phyloP scores from a whole-genome alignment of 1,140 invertebrate species.

The Paraescarpia echinospica region DNA sequence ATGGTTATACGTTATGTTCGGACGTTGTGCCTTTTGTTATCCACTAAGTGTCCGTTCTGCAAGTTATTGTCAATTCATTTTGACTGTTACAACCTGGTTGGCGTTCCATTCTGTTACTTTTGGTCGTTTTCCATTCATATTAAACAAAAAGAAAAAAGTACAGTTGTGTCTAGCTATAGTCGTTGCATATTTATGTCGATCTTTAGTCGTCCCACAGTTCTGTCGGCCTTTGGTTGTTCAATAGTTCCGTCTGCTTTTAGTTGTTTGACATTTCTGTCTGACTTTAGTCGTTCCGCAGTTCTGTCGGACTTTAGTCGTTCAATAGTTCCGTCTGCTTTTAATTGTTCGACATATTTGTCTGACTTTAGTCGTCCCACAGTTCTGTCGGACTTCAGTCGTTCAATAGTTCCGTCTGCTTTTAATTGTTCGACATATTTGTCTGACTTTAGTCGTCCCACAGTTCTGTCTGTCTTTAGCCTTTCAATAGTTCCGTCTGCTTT shows the following conservation, averaged over 20 bases:
- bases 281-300: neutral
- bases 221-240: neutral
- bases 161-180: neutral
- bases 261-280: neutral
- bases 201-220: neutral
- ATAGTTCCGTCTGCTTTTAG: neutral
- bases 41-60: no score
- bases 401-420: neutral
- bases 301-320: neutral
- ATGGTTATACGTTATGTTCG: neutral
- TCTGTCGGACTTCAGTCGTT: neutral
- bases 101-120: neutral
- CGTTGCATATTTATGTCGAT: neutral
- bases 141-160: no score
- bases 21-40: neutral
- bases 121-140: neutral
- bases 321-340: neutral
- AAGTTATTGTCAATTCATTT: no score
- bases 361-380: neutral
- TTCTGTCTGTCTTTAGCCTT: neutral
- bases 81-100: no score
- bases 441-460: neutral
- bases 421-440: neutral
- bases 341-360: neutral
- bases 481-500: neutral